phyloP scores from a whole-genome alignment of 2,888 invertebrate species.

The Rhingia campestris region DNA sequence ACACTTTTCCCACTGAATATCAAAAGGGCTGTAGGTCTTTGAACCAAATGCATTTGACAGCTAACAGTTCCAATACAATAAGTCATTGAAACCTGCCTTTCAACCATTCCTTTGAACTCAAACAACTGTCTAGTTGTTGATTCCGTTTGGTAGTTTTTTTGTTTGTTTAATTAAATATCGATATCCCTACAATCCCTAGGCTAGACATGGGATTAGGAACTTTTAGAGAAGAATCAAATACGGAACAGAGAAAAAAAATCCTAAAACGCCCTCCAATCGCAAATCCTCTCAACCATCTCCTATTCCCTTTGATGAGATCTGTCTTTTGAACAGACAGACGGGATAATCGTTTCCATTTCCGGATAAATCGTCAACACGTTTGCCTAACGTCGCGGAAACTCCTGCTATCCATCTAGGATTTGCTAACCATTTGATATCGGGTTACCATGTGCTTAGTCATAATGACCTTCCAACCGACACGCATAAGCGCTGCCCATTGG shows the following conservation, averaged over 20 bases:
- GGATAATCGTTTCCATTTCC: conserved; percentile 29
- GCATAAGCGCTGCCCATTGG: conserved; percentile 36
- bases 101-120: too few species aligned
- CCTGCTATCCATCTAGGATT: conserved; percentile 11
- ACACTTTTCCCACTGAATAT: too few species aligned
- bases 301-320: conserved; percentile 38
- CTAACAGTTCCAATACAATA: too few species aligned
- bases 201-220: conserved; percentile 23
- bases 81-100: too few species aligned
- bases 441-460: conserved; percentile 53
- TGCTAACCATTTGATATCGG: conserved; percentile 17
- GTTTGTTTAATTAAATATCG: not conserved
- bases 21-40: too few species aligned
- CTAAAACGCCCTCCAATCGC: conserved; percentile 3
- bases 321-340: conserved; percentile 6
- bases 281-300: conserved; percentile 36
- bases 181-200: not conserved
- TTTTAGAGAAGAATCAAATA: not conserved
- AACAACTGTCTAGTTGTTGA: too few species aligned
- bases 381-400: conserved; percentile 5
- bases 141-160: not conserved
- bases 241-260: conserved; percentile 10
- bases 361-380: conserved; percentile 37
- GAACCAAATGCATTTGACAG: too few species aligned
- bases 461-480: conserved; percentile 42